These are phyloP conservation scores for Oryzias dopingdopingensis DNA, from an alignment of 2,797 vertebrate species.

Conservation along the genomic window DNA sequence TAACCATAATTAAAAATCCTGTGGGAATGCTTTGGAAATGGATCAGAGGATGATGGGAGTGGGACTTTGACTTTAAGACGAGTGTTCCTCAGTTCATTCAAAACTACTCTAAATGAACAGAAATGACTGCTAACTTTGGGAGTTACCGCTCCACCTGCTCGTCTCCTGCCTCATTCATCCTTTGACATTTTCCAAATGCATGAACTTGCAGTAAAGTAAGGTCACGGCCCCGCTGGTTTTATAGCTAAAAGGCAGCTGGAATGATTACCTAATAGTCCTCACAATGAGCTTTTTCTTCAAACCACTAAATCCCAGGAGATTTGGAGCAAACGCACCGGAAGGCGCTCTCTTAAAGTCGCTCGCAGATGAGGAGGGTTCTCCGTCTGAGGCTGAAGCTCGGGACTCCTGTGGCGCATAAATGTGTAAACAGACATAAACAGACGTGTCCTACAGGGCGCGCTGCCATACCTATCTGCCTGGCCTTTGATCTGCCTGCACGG, in stretches of 20 bases:
- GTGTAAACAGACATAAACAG: constrained; percentile 36
- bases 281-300: constrained; percentile 8
- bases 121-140: too few species aligned
- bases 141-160: not conserved
- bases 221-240: too few species aligned
- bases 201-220: not conserved
- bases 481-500: constrained; percentile 55
- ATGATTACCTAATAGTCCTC: not conserved
- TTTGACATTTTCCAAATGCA: constrained; percentile 1
- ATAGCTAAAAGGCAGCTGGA: not conserved
- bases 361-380: constrained; percentile 25
- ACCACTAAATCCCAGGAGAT: not conserved
- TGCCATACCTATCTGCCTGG: constrained; percentile 43
- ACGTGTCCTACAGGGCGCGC: constrained; percentile 41
- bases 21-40: too few species aligned
- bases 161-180: not conserved
- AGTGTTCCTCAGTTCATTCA: too few species aligned
- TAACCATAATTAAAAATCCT: too few species aligned
- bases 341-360: constrained; percentile 20
- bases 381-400: constrained; percentile 17
- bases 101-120: too few species aligned
- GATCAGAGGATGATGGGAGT: too few species aligned
- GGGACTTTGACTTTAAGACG: too few species aligned
- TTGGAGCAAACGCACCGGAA: constrained; percentile 12
- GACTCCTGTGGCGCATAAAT: constrained; percentile 35